phyloP scores from a whole-genome alignment of 2,888 invertebrate genomes.

The Rhorus exstirpatorius region DNA sequence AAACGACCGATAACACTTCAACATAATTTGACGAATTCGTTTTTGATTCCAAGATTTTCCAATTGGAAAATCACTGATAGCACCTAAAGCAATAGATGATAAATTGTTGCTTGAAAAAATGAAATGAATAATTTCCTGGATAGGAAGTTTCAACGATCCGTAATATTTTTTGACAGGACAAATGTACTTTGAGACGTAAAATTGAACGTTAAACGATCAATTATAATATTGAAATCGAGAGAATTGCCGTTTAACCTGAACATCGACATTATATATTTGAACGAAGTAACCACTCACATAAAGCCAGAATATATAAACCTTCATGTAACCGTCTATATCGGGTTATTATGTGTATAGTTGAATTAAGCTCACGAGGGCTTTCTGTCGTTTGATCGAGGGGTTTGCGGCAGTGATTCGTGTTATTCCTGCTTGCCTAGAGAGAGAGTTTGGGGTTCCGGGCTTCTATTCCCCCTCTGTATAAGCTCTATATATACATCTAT shows the following conservation, averaged over 20 bases:
- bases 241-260: not conserved
- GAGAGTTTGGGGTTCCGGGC: constrained; percentile 71
- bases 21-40: no score
- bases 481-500: constrained; percentile 2
- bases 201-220: constrained; percentile 5
- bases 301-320: constrained; percentile 4
- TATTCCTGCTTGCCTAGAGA: constrained; percentile 75
- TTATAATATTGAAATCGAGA: not conserved
- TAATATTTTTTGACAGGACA: no score
- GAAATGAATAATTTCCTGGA: no score
- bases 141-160: no score
- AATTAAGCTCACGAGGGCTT: constrained; percentile 29
- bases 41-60: no score
- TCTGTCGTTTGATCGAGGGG: constrained; percentile 37
- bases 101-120: no score
- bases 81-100: no score
- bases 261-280: not conserved
- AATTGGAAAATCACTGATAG: no score
- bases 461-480: constrained; percentile 25
- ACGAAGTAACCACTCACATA: not conserved
- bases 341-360: constrained; percentile 28
- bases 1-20: no score
- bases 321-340: constrained; percentile 1
- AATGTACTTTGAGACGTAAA: no score
- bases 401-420: constrained; percentile 70